These are phyloP conservation scores for Micrastur ruficollis DNA, from an alignment of 2,797 vertebrate species.

Conservation along the genomic window DNA sequence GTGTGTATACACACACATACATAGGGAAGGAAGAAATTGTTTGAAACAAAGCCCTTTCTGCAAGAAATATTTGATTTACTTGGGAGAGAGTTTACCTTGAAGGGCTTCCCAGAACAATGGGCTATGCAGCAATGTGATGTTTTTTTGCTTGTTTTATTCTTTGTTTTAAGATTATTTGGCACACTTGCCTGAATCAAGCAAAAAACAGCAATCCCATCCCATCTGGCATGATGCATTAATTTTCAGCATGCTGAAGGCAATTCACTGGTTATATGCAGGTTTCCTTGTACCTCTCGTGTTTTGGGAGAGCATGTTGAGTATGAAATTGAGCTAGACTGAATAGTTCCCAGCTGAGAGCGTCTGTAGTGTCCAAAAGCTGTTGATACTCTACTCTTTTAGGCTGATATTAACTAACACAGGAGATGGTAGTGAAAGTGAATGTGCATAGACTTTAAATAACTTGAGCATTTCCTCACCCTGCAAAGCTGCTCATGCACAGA, in stretches of 20 bases:
- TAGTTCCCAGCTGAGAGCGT: background rate
- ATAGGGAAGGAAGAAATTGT: conserved; percentile 13
- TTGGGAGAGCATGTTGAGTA: background rate
- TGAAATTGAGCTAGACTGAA: background rate
- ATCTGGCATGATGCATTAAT: background rate
- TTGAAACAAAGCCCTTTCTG: background rate
- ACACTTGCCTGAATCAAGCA: background rate
- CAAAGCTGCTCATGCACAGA: background rate
- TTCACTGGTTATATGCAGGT: background rate
- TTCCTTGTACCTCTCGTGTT: background rate
- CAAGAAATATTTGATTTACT: background rate
- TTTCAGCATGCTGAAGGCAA: background rate
- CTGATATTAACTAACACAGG: background rate
- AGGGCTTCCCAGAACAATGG: background rate
- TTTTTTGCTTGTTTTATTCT: background rate
- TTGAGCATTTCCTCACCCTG: background rate
- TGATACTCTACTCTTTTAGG: background rate
- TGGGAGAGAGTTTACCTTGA: background rate
- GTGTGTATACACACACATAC: background rate
- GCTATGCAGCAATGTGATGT: background rate
- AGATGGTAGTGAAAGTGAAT: background rate
- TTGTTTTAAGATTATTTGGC: background rate
- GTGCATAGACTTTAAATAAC: background rate
- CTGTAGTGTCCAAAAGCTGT: background rate
- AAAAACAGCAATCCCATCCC: background rate